These are phyloP conservation scores for Cuniculus paca DNA, from an alignment of 2,797 vertebrate genomes.

Conservation along the genomic window DNA sequence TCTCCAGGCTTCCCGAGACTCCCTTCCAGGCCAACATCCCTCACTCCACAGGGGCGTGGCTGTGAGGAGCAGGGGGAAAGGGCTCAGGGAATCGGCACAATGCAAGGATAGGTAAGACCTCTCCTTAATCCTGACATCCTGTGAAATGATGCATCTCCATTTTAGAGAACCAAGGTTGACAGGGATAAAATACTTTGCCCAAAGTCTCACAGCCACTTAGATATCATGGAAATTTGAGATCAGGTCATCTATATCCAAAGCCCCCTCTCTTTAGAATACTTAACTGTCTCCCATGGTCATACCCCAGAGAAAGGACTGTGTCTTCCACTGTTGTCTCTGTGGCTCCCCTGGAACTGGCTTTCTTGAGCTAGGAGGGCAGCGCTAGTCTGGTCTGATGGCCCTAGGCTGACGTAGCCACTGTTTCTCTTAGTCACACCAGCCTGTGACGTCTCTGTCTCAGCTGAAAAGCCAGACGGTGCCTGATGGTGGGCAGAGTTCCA, in stretches of 20 bases:
- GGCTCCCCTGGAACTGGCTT: background rate
- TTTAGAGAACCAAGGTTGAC: background rate
- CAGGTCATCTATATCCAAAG: background rate
- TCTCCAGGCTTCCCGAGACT: background rate
- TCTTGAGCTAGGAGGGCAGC: background rate
- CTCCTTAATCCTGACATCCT: background rate
- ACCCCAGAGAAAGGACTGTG: background rate
- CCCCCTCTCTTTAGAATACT: background rate
- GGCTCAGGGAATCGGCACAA: background rate
- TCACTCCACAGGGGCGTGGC: background rate
- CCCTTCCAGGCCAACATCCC: background rate
- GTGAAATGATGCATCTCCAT: background rate
- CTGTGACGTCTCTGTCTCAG: conserved; percentile 75
- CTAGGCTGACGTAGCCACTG: background rate
- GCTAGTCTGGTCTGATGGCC: background rate
- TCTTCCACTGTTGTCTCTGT: rapidly evolving
- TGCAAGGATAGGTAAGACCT: background rate
- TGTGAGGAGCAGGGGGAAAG: background rate
- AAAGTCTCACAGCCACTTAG: background rate
- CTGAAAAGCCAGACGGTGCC: conserved; percentile 86
- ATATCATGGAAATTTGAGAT: background rate
- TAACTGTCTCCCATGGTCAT: background rate
- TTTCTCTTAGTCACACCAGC: background rate
- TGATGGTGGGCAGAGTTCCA: conserved; percentile 81
- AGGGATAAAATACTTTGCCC: background rate